Conservation (phyloP, 2,888 invertebrate species). For the Agrotis puta region DNA sequence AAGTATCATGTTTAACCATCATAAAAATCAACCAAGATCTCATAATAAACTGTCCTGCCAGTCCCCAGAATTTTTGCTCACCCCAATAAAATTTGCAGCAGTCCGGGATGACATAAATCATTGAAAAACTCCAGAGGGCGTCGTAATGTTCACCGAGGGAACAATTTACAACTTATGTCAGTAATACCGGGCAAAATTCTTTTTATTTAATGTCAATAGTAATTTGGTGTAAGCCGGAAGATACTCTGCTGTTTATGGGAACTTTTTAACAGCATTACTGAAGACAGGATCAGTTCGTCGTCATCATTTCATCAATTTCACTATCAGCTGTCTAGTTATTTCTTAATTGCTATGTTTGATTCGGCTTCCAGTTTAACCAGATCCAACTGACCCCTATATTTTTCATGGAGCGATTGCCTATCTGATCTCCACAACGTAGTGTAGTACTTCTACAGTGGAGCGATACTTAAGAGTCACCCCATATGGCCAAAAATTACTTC, state of each 20-base stretch:
- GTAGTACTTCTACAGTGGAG: too few relatives aligned
- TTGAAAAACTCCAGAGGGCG: slow-evolving; percentile 46
- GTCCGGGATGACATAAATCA: slow-evolving; percentile 54
- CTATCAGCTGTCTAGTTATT: too few relatives aligned
- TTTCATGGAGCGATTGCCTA: too few relatives aligned
- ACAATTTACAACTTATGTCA: slow-evolving; percentile 57
- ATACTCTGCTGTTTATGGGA: background rate
- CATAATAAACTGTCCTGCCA: background rate
- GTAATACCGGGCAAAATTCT: slow-evolving; percentile 33
- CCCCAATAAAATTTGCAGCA: slow-evolving; percentile 31
- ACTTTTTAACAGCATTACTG: slow-evolving; percentile 2
- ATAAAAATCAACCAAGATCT: background rate
- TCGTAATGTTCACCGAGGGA: slow-evolving; percentile 42
- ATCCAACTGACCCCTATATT: too few relatives aligned
- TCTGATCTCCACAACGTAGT: too few relatives aligned
- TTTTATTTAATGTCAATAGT: slow-evolving; percentile 41
- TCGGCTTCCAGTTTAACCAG: too few relatives aligned
- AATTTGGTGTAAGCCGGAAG: slow-evolving; percentile 20
- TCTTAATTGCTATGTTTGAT: too few relatives aligned
- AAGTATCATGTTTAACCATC: background rate
- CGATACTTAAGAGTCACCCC: background rate
- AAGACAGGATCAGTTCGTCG: background rate
- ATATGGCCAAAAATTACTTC: background rate
- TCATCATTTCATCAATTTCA: too few relatives aligned
- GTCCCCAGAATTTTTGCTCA: slow-evolving; percentile 20